phyloP scores from a whole-genome alignment of 2,888 invertebrate species.

The Drosophila percnosoma region DNA sequence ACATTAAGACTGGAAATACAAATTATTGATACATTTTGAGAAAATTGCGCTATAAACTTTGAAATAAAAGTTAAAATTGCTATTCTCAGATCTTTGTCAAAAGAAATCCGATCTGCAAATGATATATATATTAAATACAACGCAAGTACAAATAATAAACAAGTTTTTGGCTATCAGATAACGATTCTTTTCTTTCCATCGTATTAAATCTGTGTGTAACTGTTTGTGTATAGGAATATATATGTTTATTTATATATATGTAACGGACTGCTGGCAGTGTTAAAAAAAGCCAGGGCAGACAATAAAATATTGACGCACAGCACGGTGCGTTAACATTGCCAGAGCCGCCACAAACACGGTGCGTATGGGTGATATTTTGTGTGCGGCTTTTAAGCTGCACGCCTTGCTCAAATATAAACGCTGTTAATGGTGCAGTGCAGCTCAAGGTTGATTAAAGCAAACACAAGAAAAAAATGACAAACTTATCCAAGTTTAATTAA shows the following conservation, averaged over 20 bases:
- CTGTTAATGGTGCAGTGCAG: conserved; percentile 22
- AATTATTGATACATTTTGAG: too few relatives aligned
- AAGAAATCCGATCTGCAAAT: not conserved
- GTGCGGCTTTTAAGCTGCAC: conserved; percentile 11
- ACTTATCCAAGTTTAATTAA: conserved; percentile 1
- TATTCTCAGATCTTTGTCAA: not conserved
- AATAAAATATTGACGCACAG: conserved; percentile 63
- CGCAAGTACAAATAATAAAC: not conserved
- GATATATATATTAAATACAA: not conserved
- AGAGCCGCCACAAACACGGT: conserved; percentile 19
- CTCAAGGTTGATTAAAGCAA: conserved; percentile 46
- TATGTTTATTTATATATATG: not conserved
- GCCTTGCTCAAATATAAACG: conserved; percentile 31
- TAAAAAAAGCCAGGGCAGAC: conserved; percentile 31
- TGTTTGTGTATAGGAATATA: not conserved
- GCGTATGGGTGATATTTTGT: conserved; percentile 44
- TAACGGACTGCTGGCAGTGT: conserved; percentile 27
- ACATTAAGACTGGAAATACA: not conserved
- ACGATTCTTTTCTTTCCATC: not conserved
- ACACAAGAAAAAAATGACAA: not conserved
- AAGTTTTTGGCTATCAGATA: not conserved
- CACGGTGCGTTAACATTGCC: conserved; percentile 38
- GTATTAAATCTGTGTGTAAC: conserved; percentile 19
- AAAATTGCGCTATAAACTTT: not conserved
- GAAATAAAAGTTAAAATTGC: not conserved